A percentile compares a stretch with the other conserved stretches of the same genome.
phyloP scores from a whole-genome alignment of 2,113 vertebrate genomes.

The Prietella phreatophila region DNA sequence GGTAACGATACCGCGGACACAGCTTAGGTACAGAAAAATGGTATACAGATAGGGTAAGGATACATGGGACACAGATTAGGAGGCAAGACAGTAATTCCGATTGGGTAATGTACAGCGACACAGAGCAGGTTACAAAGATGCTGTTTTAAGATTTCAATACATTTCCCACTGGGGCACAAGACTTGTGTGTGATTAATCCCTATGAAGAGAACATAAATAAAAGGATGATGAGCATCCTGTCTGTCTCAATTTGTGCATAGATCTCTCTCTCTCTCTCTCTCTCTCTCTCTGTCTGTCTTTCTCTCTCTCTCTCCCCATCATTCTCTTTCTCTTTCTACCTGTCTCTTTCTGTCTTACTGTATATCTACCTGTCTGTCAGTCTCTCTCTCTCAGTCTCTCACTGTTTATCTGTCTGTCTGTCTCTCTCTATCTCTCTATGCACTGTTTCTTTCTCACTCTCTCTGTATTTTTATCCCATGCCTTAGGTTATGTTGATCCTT shows the following conservation, averaged over 20 bases:
- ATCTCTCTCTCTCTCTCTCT: conserved; percentile 26
- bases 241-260: neutral
- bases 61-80: neutral
- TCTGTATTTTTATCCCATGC: neutral
- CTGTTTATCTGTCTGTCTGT: neutral
- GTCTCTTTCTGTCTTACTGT: neutral
- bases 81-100: neutral
- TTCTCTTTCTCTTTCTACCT: neutral
- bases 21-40: too few relatives aligned
- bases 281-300: neutral
- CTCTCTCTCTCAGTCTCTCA: neutral
- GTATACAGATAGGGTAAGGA: neutral
- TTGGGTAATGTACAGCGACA: neutral
- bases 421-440: neutral
- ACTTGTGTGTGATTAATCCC: too few relatives aligned
- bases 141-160: neutral
- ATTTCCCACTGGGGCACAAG: too few relatives aligned
- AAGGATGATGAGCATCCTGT: neutral
- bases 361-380: neutral
- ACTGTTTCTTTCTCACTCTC: neutral
- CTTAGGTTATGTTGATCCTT: neutral
- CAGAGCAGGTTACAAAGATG: too few relatives aligned
- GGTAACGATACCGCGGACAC: neutral
- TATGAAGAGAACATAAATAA: too few relatives aligned
- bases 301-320: neutral